Percentiles rank a stretch among this genome's conserved stretches.
phyloP scores from a whole-genome alignment of 2,797 vertebrate genomes.

The Neosilurus mollespiculum region DNA sequence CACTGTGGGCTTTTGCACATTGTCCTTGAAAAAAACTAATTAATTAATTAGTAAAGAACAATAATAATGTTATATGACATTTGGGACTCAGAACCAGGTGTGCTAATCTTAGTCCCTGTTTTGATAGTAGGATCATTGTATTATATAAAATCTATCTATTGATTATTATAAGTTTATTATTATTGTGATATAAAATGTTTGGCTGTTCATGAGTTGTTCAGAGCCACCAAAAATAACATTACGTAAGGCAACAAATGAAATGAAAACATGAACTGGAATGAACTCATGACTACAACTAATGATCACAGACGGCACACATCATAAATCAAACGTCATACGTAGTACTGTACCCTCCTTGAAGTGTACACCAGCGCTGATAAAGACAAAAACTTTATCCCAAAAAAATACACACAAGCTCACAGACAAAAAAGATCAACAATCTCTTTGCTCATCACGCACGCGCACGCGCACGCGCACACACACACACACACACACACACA shows the following conservation, averaged over 20 bases:
- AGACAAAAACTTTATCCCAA: background rate
- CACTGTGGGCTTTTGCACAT: background rate
- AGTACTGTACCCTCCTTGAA: background rate
- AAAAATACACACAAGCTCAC: slow-evolving; percentile 29
- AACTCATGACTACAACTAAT: background rate
- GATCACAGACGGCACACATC: background rate
- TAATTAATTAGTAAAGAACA: background rate
- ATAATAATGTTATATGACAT: slow-evolving; percentile 29
- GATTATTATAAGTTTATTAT: background rate
- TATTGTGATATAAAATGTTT: background rate
- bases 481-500: background rate
- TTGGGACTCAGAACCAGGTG: slow-evolving; percentile 21
- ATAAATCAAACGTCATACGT: background rate
- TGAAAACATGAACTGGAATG: background rate
- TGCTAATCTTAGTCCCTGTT: slow-evolving; percentile 27
- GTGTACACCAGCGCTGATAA: slow-evolving; percentile 1
- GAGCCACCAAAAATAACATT: background rate
- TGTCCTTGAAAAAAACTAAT: slow-evolving; percentile 41
- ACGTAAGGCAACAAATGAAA: background rate
- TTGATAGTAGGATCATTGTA: background rate
- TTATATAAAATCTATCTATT: background rate
- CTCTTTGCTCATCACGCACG: background rate
- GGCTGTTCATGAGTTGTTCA: background rate
- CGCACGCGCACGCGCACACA: slow-evolving; percentile 21
- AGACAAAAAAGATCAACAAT: slow-evolving; percentile 44